Evolutionary conservation across 2,797 vertebrate species (phyloP), one percentile per base, ranked within the genome.

Genomic region (Ctenopoma kingsleyae): DNA sequence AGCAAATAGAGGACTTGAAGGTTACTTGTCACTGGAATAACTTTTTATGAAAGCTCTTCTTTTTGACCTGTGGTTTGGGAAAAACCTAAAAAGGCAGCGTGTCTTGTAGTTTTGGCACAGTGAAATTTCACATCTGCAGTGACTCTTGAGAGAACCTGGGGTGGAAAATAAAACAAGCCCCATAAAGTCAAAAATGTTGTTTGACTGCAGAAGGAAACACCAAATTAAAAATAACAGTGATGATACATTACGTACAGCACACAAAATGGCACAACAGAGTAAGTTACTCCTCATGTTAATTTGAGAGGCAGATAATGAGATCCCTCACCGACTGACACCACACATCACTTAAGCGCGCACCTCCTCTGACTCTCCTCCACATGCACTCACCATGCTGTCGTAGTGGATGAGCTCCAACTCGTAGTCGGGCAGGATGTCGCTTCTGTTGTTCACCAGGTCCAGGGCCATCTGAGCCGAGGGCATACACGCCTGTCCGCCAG

Each of bases 361-460:
- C 82, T 78, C 76, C 85, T 72, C 78, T 52, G 43, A 47, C 76
- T 63, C 76, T 27, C 71, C 65, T 60, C 67, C 69, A 53, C 83
- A 69, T 64, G 58, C 77, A 87, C 92, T 93, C 93, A 97, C 96
- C 95, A 96, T 96, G 87, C 96, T 97, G 91, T 97, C 96, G 60
- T 96, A 96, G 92, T 97, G 91, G 74, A 97, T 97, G 59, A 97
- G 94, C 84, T 96, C 94, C 81, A 98, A 92, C 91, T 98, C 95
- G 72, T 98, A 96, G 90, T 97, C 97, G 6, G 96, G 96, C 78
- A 97, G 92, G 72, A 98, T 98, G 92, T 98, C 97, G 43, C 91
- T 92, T 70, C 97, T 84, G 82, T 95, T 94, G 82, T 98, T 98
- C 70, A 98, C 95, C 91, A 97, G 92, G 84, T 97, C 94, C 85